These are phyloP conservation scores for Gallinago undulata DNA, from an alignment of 2,113 vertebrate genomes.

Conservation along the genomic window DNA sequence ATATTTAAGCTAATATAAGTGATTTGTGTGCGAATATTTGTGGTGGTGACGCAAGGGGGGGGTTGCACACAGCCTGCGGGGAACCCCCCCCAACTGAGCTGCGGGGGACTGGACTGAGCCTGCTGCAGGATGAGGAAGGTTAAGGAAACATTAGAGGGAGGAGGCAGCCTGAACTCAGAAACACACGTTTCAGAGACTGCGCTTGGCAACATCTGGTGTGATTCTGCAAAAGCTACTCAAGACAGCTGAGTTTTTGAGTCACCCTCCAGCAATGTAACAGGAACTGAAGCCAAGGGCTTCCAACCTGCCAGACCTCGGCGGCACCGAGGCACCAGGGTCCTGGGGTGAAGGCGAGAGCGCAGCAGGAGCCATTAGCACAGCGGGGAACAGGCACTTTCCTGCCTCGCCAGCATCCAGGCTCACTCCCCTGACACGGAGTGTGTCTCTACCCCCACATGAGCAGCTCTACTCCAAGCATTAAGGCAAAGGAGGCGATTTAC, in stretches of 20 bases:
- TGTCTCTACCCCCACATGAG: neutral
- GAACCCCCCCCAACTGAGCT: neutral
- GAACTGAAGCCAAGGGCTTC: neutral
- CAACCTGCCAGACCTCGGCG: neutral
- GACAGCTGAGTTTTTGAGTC: neutral
- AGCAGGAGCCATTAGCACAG: neutral
- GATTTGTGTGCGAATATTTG: neutral
- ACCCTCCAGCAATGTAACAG: neutral
- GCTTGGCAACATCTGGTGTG: neutral
- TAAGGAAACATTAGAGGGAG: neutral
- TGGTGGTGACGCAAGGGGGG: neutral
- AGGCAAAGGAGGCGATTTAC: neutral
- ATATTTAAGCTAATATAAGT: neutral
- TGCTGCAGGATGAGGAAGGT: neutral
- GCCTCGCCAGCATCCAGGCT: neutral
- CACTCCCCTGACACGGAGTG: neutral
- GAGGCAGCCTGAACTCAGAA: neutral
- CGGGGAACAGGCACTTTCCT: fast-evolving
- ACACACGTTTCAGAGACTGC: neutral
- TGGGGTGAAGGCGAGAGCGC: neutral
- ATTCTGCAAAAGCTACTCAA: neutral
- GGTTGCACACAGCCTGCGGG: neutral
- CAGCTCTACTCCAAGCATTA: neutral
- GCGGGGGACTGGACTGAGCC: neutral
- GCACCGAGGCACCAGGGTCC: fast-evolving